Base-by-base conservation (phyloP, 2,113 vertebrate species). In the Trogon melanurus region DNA sequence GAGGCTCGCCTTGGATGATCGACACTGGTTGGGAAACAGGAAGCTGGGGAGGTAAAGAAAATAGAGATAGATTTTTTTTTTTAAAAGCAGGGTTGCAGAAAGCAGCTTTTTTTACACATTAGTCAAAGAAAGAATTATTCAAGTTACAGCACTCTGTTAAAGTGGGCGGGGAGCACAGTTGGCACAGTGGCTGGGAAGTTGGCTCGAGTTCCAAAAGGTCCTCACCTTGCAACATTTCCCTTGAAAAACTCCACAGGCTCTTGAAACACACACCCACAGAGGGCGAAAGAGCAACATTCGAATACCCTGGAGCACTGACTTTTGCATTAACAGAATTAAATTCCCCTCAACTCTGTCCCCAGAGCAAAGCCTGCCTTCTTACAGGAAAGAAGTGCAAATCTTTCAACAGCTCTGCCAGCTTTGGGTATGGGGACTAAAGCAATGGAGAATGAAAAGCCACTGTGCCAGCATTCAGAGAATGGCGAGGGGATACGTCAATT, bases 31-130 rank as follows among this genome's bases (percentile, higher is more conserved):
- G 98, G 96, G 98, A 97, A 96, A 98, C 98, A 97, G 98, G 97
- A 98, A 98, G 98, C 98, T 98, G 98, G 97, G 97, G 98, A 98
- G 95, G 98, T 97, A 98, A 98, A 98, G 97, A 98, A 98, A 98
- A 98, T 97, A 98, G 90, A 98, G 92, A 98, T 78, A 95, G 96
- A 93, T 56, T 85, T 97, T 95, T 89, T 88, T 96, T 94, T 94
- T 97, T 96, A 95, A 96, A 97, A 97, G 97, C 96, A 98, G 95
- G 91, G 97, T 56, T 96, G 97, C 97, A 51, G 96, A 97, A 98
- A 98, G 98, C 97, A 98, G 92, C 97, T 89, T 92, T 96, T 36
- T 89, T 96, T 96, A 97, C 11, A 85, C 96, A 97, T 98, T 98
- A 98, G 97, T 96, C 87, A 95, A 96, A 98, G 93, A 92, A 80